Percentiles rank a stretch among this genome's conserved stretches.
Conservation (phyloP, 2,113 vertebrate species). For the Ictalurus furcatus region DNA sequence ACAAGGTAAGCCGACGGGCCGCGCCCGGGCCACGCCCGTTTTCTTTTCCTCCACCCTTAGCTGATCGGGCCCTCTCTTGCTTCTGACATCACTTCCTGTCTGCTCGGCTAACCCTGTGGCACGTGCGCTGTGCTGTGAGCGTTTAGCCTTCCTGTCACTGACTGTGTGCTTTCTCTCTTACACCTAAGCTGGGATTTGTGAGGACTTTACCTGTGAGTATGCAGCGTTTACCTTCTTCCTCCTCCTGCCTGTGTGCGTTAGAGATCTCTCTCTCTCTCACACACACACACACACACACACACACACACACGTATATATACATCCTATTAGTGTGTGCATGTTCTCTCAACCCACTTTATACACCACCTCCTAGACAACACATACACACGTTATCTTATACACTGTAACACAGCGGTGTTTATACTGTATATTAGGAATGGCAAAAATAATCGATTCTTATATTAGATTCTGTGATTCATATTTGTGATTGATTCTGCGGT, state of each 20-base stretch:
- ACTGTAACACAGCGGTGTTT: background rate
- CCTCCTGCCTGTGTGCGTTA: conserved; percentile 71
- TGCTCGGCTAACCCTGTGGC: conserved; percentile 38
- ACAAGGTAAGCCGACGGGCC: conserved; percentile 84
- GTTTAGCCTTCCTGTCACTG: conserved; percentile 34
- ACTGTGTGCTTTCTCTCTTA: conserved; percentile 73
- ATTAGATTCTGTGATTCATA: background rate
- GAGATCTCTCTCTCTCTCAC: conserved; percentile 65
- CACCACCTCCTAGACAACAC: background rate
- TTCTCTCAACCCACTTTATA: background rate
- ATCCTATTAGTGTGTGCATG: conserved; percentile 7
- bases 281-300: conserved; percentile 11
- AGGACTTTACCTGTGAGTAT: conserved; percentile 79
- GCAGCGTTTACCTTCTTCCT: conserved; percentile 63
- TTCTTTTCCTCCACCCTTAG: conserved; percentile 1
- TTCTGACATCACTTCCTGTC: conserved; percentile 53
- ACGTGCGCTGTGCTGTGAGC: conserved; percentile 34
- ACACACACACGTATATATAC: background rate
- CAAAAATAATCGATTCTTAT: background rate
- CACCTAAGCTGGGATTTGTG: conserved; percentile 79
- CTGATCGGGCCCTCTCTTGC: conserved; percentile 23
- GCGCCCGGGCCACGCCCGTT: background rate
- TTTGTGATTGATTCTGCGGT: background rate
- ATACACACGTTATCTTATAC: background rate
- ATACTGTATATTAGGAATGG: background rate